Evolutionary conservation across 2,113 vertebrate genomes (phyloP), one percentile per base, ranked within the genome.

Genomic region (Malurus alboscapulatus): DNA sequence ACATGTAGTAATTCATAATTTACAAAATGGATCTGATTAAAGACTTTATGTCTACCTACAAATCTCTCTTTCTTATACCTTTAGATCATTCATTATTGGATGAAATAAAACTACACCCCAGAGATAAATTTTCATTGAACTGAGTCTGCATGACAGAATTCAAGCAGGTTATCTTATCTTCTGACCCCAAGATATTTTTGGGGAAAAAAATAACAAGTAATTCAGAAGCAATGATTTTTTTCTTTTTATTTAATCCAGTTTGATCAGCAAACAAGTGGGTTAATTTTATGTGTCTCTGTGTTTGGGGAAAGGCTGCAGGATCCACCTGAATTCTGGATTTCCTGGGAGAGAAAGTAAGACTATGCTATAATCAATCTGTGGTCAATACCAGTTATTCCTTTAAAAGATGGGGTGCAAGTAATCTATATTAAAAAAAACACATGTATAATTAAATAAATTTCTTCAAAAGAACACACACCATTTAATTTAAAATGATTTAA

Each of bases 31-130:
- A 22, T 36, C 10, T 34, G 34, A 58, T 68, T 36, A 53, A 67
- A 62, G 19, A 42, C 14, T 38, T 30, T 48, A 17, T 27, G 55
- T 25, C 22, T 66, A 32, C 22, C 27, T 38, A 53, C 3, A 66
- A 57, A 62, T 20, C 14, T 82, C 2, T 61, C 42, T 69, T n/a
- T 66, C 25, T 67, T 47, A 53, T 10, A 26, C 5, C 18, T 4
- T 48, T 21, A 63, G 10, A 25, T 48, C 21, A 18, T 45, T 72
- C 8, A 14, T n/a, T 40, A 26, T 40, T 0, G 0, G 18, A 22
- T 83, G 20, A 21, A 71, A 58, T 13, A 76, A 62, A 62, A 48
- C 4, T 48, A 29, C 1, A 19, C 9, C 34, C 50, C 27, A 59
- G 53, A 84, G 10, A 2, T 29, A 72, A 51, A 3, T 67, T 84